phyloP scores from a whole-genome alignment of 2,888 invertebrate species.

The Tiliacea aurago region DNA sequence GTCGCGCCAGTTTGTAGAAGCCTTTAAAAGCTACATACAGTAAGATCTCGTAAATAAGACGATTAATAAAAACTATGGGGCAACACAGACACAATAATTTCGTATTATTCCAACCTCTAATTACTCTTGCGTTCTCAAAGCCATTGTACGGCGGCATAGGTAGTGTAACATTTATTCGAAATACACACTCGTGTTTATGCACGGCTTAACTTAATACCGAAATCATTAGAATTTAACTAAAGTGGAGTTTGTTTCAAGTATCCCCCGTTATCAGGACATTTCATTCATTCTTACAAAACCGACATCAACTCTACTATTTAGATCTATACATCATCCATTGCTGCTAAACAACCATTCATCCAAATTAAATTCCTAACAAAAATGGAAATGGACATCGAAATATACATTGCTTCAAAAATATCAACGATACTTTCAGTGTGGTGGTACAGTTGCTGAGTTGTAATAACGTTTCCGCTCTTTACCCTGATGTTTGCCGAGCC shows the following conservation, averaged over 20 bases:
- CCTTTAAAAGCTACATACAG: no score
- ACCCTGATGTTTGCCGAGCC: constrained; percentile 83
- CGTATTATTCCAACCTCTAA: constrained; percentile 33
- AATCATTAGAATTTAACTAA: constrained; percentile 77
- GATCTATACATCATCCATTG: constrained; percentile 41
- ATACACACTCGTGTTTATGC: constrained; percentile 68
- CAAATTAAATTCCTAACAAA: background rate
- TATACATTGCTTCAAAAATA: background rate
- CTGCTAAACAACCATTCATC: background rate
- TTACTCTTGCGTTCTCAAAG: constrained; percentile 31
- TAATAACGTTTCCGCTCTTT: constrained; percentile 88
- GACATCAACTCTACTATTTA: background rate
- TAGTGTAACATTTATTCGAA: constrained; percentile 59
- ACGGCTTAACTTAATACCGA: constrained; percentile 74
- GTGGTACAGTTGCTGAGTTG: constrained; percentile 75
- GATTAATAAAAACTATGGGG: background rate
- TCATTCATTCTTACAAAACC: background rate
- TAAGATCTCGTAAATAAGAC: background rate
- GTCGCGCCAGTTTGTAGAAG: no score
- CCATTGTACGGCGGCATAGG: constrained; percentile 27
- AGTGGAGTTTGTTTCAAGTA: constrained; percentile 75
- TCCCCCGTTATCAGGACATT: constrained; percentile 53
- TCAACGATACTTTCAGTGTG: constrained; percentile 4
- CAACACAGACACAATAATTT: constrained; percentile 28
- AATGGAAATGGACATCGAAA: constrained; percentile 59